Evolutionary conservation across 1,140 invertebrate genomes (phyloP).

Genomic region (Bacillus rossius): DNA sequence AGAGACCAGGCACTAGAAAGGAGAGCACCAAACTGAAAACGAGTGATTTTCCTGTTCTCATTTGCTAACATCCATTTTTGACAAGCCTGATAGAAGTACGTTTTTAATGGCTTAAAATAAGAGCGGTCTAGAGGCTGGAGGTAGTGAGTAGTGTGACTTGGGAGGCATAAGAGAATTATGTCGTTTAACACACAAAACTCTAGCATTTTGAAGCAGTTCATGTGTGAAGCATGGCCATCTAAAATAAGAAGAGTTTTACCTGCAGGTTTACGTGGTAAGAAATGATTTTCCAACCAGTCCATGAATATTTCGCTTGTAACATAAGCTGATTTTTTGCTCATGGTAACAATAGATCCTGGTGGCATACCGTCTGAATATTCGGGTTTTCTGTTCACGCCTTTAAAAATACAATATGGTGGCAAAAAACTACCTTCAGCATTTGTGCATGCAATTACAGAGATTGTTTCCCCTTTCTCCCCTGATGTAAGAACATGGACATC

Average conservation of each 20-base stretch:
- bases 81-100: slow-evolving; percentile 24
- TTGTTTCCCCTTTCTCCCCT: no score
- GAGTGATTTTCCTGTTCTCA: background rate
- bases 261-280: slow-evolving; percentile 20
- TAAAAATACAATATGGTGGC: no score
- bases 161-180: slow-evolving; percentile 28
- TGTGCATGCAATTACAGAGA: no score
- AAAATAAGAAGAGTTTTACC: slow-evolving; percentile 24
- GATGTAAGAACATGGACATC: no score
- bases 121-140: slow-evolving; percentile 30
- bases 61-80: slow-evolving; percentile 42
- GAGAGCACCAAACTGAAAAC: background rate
- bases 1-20: no score
- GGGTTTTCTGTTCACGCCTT: no score
- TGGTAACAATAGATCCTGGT: no score
- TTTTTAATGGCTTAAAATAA: slow-evolving; percentile 32
- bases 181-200: slow-evolving; percentile 27
- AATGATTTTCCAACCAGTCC: no score
- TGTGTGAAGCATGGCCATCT: slow-evolving; percentile 25
- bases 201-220: slow-evolving; percentile 21
- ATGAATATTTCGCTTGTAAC: no score
- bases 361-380: no score
- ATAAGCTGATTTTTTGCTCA: no score
- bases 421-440: no score
- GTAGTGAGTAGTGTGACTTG: slow-evolving; percentile 31